A percentile compares a stretch with the other conserved stretches of the same genome.
phyloP scores from a whole-genome alignment of 2,797 vertebrate species.

The Echeneis naucrates region DNA sequence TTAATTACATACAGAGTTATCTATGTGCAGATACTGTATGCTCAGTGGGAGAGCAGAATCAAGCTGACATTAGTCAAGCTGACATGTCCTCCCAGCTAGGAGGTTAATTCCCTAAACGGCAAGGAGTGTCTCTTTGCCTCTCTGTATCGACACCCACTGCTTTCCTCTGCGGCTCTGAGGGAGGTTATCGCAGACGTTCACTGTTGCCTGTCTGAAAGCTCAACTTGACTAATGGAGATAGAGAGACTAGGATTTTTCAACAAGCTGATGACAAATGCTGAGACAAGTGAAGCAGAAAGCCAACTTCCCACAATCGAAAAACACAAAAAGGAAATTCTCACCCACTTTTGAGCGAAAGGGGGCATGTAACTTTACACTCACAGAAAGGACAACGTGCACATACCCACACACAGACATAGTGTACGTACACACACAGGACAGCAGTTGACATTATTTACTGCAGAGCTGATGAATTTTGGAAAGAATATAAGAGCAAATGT shows the following conservation, averaged over 20 bases:
- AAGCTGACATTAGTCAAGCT: conserved; percentile 76
- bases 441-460: neutral
- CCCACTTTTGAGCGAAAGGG: neutral
- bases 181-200: conserved; percentile 72
- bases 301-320: conserved; percentile 1
- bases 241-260: conserved; percentile 27
- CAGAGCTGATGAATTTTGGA: neutral
- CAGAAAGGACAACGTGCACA: neutral
- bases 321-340: neutral
- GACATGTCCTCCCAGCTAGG: conserved; percentile 75
- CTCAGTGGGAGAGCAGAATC: conserved; percentile 62
- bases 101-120: conserved; percentile 80
- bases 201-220: conserved; percentile 48
- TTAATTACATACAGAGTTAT: conserved; percentile 60
- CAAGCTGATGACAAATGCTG: conserved; percentile 42
- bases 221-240: conserved; percentile 60
- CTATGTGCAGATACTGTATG: conserved; percentile 44
- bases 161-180: conserved; percentile 55
- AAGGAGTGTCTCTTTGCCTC: conserved; percentile 59
- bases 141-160: conserved; percentile 67
- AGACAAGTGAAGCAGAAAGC: conserved; percentile 13
- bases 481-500: neutral
- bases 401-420: neutral
- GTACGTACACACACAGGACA: neutral
- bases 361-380: neutral